Conservation (phyloP, 2,888 invertebrate genomes). For the Dioctria linearis region DNA sequence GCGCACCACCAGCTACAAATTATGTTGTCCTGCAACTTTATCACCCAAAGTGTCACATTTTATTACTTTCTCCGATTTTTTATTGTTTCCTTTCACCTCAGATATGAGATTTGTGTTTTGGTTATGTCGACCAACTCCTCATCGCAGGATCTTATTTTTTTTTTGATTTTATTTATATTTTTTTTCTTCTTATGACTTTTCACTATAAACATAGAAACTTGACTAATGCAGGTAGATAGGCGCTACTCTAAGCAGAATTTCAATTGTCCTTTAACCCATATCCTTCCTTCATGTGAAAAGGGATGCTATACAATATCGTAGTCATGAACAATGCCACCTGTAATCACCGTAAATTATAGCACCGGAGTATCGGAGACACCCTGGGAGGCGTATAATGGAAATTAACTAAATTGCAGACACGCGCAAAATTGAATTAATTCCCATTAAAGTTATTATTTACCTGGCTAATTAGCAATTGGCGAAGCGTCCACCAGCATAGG, state of each 20-base stretch:
- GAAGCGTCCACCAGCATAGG: too few species aligned
- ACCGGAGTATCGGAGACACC: too few species aligned
- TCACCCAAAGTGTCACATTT: slow-evolving; percentile 61
- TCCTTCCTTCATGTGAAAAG: not conserved
- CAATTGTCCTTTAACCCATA: slow-evolving; percentile 12
- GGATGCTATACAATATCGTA: too few species aligned
- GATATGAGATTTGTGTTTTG: slow-evolving; percentile 40
- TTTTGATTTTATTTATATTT: too few species aligned
- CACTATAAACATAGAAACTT: not conserved
- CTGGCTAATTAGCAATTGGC: not conserved
- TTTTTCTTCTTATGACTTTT: slow-evolving; percentile 48
- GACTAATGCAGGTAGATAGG: slow-evolving; percentile 24
- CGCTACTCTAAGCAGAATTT: not conserved
- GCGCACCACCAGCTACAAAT: slow-evolving; percentile 53
- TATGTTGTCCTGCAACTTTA: slow-evolving; percentile 60
- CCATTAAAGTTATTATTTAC: too few species aligned
- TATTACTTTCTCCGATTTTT: slow-evolving; percentile 60
- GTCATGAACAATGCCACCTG: not conserved
- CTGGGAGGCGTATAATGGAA: too few species aligned
- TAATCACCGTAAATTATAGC: not conserved
- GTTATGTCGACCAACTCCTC: slow-evolving; percentile 22
- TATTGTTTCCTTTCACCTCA: slow-evolving; percentile 59
- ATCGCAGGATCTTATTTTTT: slow-evolving; percentile 37
- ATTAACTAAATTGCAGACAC: too few species aligned
- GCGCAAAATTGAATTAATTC: not conserved